Percentiles rank a stretch among this genome's conserved stretches.
Conservation (phyloP, 2,888 invertebrate genomes). For the Coronaproctus castanopsis region DNA sequence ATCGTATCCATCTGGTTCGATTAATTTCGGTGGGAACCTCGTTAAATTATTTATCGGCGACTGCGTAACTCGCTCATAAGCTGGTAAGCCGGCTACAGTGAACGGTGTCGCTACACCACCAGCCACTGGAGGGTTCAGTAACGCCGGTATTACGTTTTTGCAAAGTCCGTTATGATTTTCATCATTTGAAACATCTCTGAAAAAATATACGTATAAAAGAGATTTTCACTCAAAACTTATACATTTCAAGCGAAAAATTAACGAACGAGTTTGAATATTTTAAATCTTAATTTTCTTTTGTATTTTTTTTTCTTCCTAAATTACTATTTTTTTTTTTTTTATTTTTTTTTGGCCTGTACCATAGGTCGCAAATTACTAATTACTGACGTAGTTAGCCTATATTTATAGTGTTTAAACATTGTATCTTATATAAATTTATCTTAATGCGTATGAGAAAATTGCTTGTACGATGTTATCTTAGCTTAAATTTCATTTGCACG, state of each 20-base stretch:
- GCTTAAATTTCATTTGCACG: too few species aligned
- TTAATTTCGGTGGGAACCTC: constrained; percentile 13
- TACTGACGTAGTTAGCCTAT: too few species aligned
- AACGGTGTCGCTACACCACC: constrained; percentile 12
- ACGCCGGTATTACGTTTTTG: constrained; percentile 4
- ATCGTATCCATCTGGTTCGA: constrained; percentile 2
- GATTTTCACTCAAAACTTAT: not conserved
- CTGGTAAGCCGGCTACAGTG: constrained; percentile 12
- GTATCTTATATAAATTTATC: too few species aligned
- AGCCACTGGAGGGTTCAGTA: constrained; percentile 8
- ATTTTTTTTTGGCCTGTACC: too few species aligned
- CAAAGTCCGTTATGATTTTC: constrained; percentile 2
- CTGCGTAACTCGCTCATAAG: constrained; percentile 12
- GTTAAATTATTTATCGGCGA: constrained; percentile 14
- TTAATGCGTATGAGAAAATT: too few species aligned
- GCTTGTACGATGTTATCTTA: too few species aligned
- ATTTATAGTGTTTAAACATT: too few species aligned
- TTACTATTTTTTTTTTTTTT: too few species aligned
- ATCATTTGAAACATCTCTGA: constrained; percentile 13
- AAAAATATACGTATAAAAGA: constrained; percentile 3
- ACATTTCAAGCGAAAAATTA: not conserved
- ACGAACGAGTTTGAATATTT: not conserved
- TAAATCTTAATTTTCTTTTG: too few species aligned
- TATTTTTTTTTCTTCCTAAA: too few species aligned
- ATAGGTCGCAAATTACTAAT: too few species aligned